Conservation (phyloP, 2,888 invertebrate genomes). For the Allacma fusca region DNA sequence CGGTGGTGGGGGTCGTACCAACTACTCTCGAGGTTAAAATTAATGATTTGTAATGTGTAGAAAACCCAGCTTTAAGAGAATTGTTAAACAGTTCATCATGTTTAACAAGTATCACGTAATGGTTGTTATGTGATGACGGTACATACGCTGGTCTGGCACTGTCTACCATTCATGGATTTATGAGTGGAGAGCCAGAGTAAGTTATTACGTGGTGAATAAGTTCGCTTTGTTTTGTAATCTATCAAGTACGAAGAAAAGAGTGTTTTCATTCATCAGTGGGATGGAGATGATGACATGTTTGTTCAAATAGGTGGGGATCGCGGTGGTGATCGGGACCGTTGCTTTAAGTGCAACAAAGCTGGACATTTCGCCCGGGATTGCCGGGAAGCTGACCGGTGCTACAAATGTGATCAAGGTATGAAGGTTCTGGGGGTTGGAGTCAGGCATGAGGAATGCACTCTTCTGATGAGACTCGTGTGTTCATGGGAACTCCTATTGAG, state of each 20-base stretch:
- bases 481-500: not conserved
- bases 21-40: slow-evolving; percentile 29
- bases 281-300: not conserved
- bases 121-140: no score
- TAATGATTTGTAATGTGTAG: not conserved
- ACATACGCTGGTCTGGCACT: no score
- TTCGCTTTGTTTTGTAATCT: not conserved
- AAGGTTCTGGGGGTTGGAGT: not conserved
- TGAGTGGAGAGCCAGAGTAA: no score
- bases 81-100: no score
- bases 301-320: not conserved
- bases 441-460: not conserved
- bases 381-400: slow-evolving; percentile 40
- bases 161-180: no score
- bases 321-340: slow-evolving; percentile 26
- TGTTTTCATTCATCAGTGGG: not conserved
- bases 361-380: slow-evolving; percentile 42
- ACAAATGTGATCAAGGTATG: slow-evolving; percentile 40
- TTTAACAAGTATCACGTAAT: no score
- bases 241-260: not conserved
- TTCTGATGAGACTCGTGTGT: not conserved
- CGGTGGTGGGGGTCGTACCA: slow-evolving; percentile 20
- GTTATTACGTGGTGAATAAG: no score
- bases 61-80: no score
- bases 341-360: slow-evolving; percentile 35